phyloP scores from a whole-genome alignment of 2,113 vertebrate genomes.

The Mobula hypostoma region DNA sequence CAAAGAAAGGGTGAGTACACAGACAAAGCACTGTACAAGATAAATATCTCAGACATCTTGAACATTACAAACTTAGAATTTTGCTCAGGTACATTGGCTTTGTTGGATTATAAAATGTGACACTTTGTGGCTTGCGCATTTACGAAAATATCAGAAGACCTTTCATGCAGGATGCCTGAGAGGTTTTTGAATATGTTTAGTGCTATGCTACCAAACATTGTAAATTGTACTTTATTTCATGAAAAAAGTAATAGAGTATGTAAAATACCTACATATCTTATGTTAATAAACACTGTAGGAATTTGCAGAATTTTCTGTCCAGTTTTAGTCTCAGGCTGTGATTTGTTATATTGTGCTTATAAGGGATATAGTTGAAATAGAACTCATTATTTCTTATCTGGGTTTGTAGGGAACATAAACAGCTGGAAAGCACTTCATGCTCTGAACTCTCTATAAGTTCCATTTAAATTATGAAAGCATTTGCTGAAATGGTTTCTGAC shows the following conservation, averaged over 20 bases:
- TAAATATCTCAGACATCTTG: constrained; percentile 18
- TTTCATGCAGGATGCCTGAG: background rate
- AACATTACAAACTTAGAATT: background rate
- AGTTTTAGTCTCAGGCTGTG: background rate
- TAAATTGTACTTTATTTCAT: background rate
- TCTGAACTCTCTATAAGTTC: background rate
- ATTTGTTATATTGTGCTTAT: background rate
- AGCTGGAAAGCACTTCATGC: background rate
- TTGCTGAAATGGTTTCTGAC: background rate
- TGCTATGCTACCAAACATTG: background rate
- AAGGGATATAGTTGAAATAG: background rate
- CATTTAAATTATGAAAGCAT: background rate
- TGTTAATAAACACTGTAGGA: background rate
- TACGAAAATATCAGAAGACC: background rate
- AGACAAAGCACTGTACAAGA: background rate
- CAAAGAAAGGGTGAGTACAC: constrained; percentile 3
- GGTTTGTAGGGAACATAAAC: background rate
- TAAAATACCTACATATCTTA: background rate
- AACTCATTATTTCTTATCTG: background rate
- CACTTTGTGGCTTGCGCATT: background rate
- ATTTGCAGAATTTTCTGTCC: background rate
- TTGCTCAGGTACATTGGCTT: background rate
- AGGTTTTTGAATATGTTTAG: background rate
- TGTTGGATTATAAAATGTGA: background rate
- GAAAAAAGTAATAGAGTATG: background rate